Evolutionary conservation across 1,140 invertebrate species (phyloP), one percentile per base, ranked within the genome.

Genomic region (Oedothorax gibbosus): DNA sequence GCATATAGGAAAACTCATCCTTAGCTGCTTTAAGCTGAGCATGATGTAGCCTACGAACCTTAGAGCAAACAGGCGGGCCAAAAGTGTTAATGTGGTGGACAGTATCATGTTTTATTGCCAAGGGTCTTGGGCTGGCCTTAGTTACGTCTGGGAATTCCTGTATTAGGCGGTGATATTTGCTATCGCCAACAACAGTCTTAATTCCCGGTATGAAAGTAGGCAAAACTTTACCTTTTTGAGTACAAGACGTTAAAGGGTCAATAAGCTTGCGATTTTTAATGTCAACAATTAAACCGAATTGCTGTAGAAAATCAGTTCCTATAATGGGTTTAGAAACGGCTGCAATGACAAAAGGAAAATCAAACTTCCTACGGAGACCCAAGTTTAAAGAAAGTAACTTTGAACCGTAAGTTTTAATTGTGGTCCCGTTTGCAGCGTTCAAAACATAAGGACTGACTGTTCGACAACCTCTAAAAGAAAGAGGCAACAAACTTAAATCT

Each of bases 41-140:
- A 10, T 82, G 75, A 21, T 66, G 50, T 18, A 85, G 14, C 4
- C 49, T 20, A 18, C 84, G 75, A 14, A 53, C 12, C 21, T 82
- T 57, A 18, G 14, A 21, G 65, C 12, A 64, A 18, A 79, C 60
- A 20, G 81, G 86, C 53, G 50, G 56, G 15, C 68, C 82, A 50
- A 18, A 69, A 54, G 60, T 87, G 0, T 64, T 57, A 18, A 87
- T 87, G 62, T 66, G 54, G 35, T 87, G 86, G 3, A 35, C 4
- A 53, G 68, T 56, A 53, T 53, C 20, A 49, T 65, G 68, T 2
- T 64, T 20, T 15, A 60, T 18, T 50, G 12, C 18, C 18, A 7
- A 57, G 10, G 21, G 51, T 20, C 0, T 14, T 12, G 14, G 14
- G 2, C n/a, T 20, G 0, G 20, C 1, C 0, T 20, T 9, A 0